A percentile compares a stretch with the other conserved stretches of the same genome.
These are phyloP conservation scores for Simalia tracyae DNA, from an alignment of 2,797 vertebrate species.

Conservation along the genomic window DNA sequence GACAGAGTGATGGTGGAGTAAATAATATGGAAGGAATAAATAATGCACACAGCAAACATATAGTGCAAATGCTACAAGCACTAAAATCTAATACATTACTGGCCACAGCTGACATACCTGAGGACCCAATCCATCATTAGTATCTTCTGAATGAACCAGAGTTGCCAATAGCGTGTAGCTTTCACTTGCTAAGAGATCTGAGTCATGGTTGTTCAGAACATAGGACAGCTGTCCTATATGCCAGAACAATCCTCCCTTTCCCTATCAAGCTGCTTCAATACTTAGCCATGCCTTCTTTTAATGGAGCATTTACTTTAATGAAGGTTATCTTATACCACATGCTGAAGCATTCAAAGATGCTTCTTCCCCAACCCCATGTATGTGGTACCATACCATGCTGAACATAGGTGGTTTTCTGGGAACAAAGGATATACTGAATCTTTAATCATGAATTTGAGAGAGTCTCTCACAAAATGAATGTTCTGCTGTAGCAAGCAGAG, in stretches of 20 bases:
- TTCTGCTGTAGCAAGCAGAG: neutral
- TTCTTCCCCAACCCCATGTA: neutral
- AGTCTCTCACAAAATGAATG: neutral
- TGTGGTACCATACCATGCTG: neutral
- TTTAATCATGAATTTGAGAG: neutral
- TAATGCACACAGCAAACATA: slow-evolving; percentile 15
- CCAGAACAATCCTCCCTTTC: neutral
- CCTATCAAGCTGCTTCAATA: neutral
- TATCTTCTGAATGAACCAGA: neutral
- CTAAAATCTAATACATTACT: neutral
- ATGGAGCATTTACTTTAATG: neutral
- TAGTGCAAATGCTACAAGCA: neutral
- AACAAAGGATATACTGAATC: neutral
- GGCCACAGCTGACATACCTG: neutral
- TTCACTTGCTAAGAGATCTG: neutral
- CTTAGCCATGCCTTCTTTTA: neutral
- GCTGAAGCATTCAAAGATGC: neutral
- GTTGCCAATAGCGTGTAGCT: neutral
- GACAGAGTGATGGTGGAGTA: neutral
- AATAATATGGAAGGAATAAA: neutral
- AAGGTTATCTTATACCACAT: neutral
- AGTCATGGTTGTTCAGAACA: neutral
- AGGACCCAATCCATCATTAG: neutral
- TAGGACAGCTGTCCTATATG: neutral
- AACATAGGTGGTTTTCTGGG: neutral